Evolutionary conservation across 2,113 vertebrate species (phyloP).

Genomic region (Ahaetulla prasina): DNA sequence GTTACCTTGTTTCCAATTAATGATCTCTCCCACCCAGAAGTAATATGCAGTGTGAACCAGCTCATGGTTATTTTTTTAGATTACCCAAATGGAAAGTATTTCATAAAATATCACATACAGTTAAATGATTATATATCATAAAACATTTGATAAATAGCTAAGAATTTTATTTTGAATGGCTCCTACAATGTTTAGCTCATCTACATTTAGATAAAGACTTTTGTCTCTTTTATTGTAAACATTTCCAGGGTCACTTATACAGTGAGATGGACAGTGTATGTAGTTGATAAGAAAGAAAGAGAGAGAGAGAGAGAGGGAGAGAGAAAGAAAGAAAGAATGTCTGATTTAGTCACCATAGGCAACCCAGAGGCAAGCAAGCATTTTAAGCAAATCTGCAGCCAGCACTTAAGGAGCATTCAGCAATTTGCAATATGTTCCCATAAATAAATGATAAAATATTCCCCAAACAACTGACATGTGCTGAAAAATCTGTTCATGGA

Average conservation of each 20-base stretch:
- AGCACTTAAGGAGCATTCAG: neutral
- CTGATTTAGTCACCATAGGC: neutral
- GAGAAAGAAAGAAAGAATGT: neutral
- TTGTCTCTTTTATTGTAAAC: neutral
- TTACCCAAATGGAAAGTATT: neutral
- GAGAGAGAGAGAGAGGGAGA: neutral
- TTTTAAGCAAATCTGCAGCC: neutral
- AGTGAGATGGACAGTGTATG: neutral
- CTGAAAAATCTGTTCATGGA: neutral
- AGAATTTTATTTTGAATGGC: constrained; percentile 19
- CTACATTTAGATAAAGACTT: constrained; percentile 27
- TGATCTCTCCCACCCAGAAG: neutral
- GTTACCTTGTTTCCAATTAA: neutral
- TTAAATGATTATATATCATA: neutral
- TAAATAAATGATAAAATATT: constrained; percentile 15
- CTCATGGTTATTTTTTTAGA: neutral
- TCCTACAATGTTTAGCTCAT: constrained; percentile 4
- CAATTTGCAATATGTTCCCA: constrained; percentile 2
- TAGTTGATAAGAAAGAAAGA: neutral
- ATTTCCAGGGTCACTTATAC: neutral
- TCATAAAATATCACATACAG: neutral
- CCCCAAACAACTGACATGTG: neutral
- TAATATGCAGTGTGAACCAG: neutral
- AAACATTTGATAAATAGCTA: neutral
- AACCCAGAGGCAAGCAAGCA: neutral